Evolutionary conservation across 2,797 vertebrate genomes (phyloP).

Genomic region (Merluccius polli): DNA sequence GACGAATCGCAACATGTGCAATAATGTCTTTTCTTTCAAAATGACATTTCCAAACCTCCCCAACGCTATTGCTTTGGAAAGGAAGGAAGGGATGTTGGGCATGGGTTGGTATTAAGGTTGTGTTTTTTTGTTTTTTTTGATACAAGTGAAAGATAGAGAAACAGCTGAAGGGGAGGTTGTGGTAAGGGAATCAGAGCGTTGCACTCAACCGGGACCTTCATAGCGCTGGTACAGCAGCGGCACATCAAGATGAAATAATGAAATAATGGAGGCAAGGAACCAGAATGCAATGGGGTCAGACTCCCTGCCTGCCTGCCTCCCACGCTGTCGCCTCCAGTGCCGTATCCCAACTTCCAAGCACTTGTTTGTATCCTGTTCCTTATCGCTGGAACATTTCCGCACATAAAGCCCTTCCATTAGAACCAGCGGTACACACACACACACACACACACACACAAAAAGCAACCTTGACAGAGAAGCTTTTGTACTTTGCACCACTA

Average conservation of each 20-base stretch:
- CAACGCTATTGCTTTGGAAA: neutral
- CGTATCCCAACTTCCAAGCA: slow-evolving; percentile 16
- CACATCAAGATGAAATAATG: slow-evolving; percentile 37
- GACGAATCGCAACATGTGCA: neutral
- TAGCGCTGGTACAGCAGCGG: neutral
- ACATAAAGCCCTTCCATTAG: neutral
- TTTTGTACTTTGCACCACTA: neutral
- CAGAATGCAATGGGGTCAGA: slow-evolving; percentile 1
- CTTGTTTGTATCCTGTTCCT: slow-evolving; percentile 38
- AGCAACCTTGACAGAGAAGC: neutral
- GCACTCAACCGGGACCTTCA: neutral
- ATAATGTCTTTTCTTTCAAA: neutral
- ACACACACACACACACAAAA: neutral
- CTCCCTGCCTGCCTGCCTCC: neutral
- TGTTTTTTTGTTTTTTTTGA: neutral
- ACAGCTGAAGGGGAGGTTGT: neutral
- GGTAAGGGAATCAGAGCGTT: neutral
- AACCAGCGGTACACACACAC: neutral
- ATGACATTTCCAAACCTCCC: neutral
- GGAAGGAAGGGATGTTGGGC: neutral
- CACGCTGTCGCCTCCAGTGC: slow-evolving; percentile 20
- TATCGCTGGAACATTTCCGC: slow-evolving; percentile 20
- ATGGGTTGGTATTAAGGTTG: neutral
- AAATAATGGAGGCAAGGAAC: slow-evolving; percentile 20
- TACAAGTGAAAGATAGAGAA: neutral